Evolutionary conservation across 2,888 invertebrate species (phyloP), one percentile per base, ranked within the genome.

Genomic region (Ectemnius lituratus): DNA sequence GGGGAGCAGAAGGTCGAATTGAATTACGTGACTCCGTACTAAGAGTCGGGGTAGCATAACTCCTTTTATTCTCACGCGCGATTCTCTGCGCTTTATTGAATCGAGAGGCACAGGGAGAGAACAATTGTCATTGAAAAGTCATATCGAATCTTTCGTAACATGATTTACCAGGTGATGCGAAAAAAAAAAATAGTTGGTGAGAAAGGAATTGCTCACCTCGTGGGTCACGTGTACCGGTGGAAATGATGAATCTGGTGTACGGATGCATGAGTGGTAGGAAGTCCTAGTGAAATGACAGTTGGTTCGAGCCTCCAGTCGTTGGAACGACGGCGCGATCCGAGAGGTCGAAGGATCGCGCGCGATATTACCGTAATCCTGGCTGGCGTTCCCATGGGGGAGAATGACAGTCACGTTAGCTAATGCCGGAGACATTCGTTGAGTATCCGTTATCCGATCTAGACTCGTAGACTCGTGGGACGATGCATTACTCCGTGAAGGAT

Each of bases 381-480:
- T 62, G 65, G 68, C 61, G 70, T 69, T 71, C 77, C 75, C 81
- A 56, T 63, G 72, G 62, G 78, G 73, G 72, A 14, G 52, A 73
- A 66, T 73, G 79, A 80, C 83, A 78, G 80, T 74, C 79, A 68
- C 67, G 78, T 79, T 84, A 70, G 83, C 82, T 84, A 84, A 84
- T 76, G 75, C 69, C 49, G 70, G 68, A 57, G 71, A 70, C 68
- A 70, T 60, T 62, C 75, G 75, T 73, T 80, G 77, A 73, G 76
- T 81, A 84, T 81, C 83, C 79, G 84, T 70, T 80, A 84, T 80
- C 78, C 79, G 80, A 84, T 83, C 78, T 72, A 79, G 83, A 81
- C 81, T 80, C 83, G 75, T 72, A 81, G 83, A 81, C 81, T 80
- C 83, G 75, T 80, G 84, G 79, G 84, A 83, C 81, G 60, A 61